These are phyloP conservation scores for Coenonympha arcania DNA, from an alignment of 2,888 invertebrate species.

Conservation along the genomic window DNA sequence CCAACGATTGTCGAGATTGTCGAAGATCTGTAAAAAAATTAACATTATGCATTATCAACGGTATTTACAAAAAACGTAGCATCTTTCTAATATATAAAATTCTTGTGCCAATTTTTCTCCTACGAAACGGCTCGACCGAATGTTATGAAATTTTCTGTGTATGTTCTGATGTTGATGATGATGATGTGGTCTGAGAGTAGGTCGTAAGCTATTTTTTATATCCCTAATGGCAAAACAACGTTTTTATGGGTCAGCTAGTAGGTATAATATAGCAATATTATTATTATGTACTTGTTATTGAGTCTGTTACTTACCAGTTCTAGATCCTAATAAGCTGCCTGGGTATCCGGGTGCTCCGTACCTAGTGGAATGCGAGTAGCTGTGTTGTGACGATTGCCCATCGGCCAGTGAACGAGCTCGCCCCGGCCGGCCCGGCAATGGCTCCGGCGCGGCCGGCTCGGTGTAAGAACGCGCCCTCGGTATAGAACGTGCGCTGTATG, in stretches of 20 bases:
- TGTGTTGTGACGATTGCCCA: slow-evolving; percentile 87
- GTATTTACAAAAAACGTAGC: no score
- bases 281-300: not conserved
- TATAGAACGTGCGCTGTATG: slow-evolving; percentile 91
- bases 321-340: slow-evolving; percentile 75
- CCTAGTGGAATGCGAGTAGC: slow-evolving; percentile 88
- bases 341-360: slow-evolving; percentile 84
- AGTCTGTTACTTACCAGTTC: slow-evolving; percentile 48
- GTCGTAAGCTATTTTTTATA: no score
- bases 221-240: no score
- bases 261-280: no score
- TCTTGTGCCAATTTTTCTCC: no score
- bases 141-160: no score
- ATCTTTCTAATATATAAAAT: no score
- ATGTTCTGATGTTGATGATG: no score
- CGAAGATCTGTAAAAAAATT: slow-evolving; percentile 77
- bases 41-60: slow-evolving; percentile 1
- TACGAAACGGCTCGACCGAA: no score
- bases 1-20: slow-evolving; percentile 88
- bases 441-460: slow-evolving; percentile 77
- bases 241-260: no score
- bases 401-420: slow-evolving; percentile 88
- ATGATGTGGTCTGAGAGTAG: no score
- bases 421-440: slow-evolving; percentile 84
- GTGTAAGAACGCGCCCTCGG: slow-evolving; percentile 89